A percentile compares a stretch with the other conserved stretches of the same genome.
phyloP scores from a whole-genome alignment of 2,797 vertebrate genomes.

The Semotilus atromaculatus region DNA sequence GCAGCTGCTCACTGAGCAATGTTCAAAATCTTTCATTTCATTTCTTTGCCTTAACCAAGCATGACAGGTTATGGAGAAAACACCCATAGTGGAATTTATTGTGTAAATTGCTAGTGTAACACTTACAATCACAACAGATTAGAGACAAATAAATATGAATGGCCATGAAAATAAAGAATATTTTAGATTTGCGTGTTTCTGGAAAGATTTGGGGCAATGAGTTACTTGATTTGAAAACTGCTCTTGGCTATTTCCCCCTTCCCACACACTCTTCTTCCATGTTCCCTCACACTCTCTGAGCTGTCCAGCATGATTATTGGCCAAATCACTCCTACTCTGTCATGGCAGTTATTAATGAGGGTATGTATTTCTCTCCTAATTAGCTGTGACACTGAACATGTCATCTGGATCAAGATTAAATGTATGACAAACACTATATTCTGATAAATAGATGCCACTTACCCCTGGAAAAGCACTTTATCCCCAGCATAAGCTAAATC shows the following conservation, averaged over 20 bases:
- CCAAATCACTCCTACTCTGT: slow-evolving; percentile 82
- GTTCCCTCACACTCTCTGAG: slow-evolving; percentile 73
- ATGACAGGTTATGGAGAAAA: slow-evolving; percentile 43
- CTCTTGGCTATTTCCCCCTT: neutral
- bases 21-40: slow-evolving; percentile 28
- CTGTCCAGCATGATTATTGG: slow-evolving; percentile 85
- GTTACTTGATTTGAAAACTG: slow-evolving; percentile 25
- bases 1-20: slow-evolving; percentile 44
- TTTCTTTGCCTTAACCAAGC: slow-evolving; percentile 39
- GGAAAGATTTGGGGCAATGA: neutral
- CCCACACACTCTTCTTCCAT: slow-evolving; percentile 33
- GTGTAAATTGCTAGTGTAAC: slow-evolving; percentile 23
- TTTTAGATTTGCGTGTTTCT: neutral
- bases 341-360: slow-evolving; percentile 84
- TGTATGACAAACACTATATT: slow-evolving; percentile 78
- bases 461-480: slow-evolving; percentile 39
- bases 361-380: slow-evolving; percentile 89
- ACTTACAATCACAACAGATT: slow-evolving; percentile 16
- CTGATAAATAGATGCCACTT: slow-evolving; percentile 63
- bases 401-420: slow-evolving; percentile 86
- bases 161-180: neutral
- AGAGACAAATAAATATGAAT: slow-evolving; percentile 13
- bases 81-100: neutral
- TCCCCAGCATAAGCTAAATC: slow-evolving; percentile 16
- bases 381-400: slow-evolving; percentile 87